Conservation (phyloP, 2,888 invertebrate species). For the Lasioglossum lativentre region DNA sequence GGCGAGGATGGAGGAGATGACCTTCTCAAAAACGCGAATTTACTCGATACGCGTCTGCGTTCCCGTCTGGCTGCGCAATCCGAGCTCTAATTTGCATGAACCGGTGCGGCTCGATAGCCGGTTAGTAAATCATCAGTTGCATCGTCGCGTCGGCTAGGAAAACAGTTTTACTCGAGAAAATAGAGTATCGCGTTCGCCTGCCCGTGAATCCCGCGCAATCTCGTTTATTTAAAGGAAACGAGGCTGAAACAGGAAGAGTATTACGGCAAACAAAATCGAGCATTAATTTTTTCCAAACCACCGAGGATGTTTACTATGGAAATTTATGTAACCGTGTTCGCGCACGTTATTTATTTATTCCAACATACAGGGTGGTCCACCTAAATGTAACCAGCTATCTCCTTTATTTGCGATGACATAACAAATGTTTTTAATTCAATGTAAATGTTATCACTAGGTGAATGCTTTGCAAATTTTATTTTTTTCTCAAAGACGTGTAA, state of each 20-base stretch:
- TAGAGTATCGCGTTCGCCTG: constrained; percentile 23
- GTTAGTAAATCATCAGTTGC: constrained; percentile 64
- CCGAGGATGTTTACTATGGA: neutral
- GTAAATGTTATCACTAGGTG: too few species aligned
- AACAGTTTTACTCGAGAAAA: constrained; percentile 41
- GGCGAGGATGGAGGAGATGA: too few species aligned
- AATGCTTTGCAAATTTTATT: too few species aligned
- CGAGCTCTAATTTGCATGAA: constrained; percentile 66
- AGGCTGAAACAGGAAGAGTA: neutral
- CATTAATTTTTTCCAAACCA: neutral
- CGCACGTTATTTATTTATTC: neutral
- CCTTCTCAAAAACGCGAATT: constrained; percentile 9
- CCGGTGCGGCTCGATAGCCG: constrained; percentile 55
- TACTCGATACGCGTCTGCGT: constrained; percentile 41
- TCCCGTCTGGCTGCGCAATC: constrained; percentile 15
- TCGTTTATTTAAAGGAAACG: constrained; percentile 11
- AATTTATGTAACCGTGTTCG: neutral
- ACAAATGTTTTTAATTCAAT: too few species aligned
- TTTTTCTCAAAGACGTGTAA: too few species aligned
- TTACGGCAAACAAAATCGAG: neutral
- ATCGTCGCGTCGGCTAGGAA: constrained; percentile 42
- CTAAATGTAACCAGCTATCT: too few species aligned
- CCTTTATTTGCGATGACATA: too few species aligned
- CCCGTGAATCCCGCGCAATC: constrained; percentile 19
- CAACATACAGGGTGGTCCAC: neutral